Evolutionary conservation across 1,140 invertebrate species (phyloP).

Genomic region (Myzus persicae): DNA sequence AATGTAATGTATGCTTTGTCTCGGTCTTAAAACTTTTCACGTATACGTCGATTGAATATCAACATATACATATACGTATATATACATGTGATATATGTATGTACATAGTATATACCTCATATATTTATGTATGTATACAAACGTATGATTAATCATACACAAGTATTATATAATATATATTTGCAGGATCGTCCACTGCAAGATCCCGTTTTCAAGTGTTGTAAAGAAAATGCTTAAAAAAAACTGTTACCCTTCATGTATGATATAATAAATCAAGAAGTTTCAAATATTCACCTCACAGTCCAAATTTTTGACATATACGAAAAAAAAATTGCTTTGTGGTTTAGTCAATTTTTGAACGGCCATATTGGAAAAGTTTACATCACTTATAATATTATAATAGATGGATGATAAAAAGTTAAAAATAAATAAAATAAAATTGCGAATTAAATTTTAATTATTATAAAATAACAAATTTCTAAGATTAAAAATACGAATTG

Average conservation of each 20-base stretch:
- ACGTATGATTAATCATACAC: slow-evolving; percentile 21
- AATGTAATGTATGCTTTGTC: slow-evolving; percentile 12
- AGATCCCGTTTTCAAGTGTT: background rate
- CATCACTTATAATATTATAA: too few species aligned
- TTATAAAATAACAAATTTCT: background rate
- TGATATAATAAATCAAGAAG: background rate
- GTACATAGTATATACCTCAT: too few species aligned
- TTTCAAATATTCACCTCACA: background rate
- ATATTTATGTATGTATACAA: background rate
- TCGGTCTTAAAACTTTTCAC: background rate
- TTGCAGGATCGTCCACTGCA: background rate
- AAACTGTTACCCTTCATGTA: background rate
- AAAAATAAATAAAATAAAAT: background rate
- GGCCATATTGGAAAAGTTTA: background rate
- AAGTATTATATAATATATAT: background rate
- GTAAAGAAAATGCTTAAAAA: background rate
- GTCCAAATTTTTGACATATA: background rate
- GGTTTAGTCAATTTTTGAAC: background rate
- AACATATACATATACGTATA: background rate
- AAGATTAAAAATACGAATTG: background rate
- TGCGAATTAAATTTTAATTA: background rate
- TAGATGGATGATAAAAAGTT: background rate
- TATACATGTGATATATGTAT: background rate
- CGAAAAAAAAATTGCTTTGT: background rate
- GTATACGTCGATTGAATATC: slow-evolving; percentile 25